Base-by-base conservation (phyloP, 2,113 vertebrate species). In the Astur gentilis region DNA sequence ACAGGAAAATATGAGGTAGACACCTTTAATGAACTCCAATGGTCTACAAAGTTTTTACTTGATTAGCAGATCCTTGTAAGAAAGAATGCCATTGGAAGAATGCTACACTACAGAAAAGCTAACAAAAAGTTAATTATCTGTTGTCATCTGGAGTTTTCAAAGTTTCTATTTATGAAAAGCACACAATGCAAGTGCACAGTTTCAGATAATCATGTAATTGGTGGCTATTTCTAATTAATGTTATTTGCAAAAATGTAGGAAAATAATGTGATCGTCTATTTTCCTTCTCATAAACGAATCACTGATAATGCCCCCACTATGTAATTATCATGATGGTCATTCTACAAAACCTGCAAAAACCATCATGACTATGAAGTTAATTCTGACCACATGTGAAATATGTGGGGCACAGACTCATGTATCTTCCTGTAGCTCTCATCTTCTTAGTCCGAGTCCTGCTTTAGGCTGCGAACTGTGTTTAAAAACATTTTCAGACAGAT, bases 381-480 rank as follows among this genome's bases (percentile, higher is more conserved):
- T 66, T 49, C 49, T 36, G 31, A 57, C 8, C 4, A n/a, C 18
- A 23, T 1, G 3, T 19, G 27, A 71, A 60, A 83, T 67, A 80
- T 0, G 1, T 6, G 44, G 31, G 57, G 34, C 32, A n/a, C 18
- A 77, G 34, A 69, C n/a, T 64, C 49, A 23, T 3, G 4, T 16
- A 13, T 27, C 49, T 55, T 42, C 34, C 29, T 57, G 20, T 11
- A 73, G 32, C 11, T 84, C 38, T 87, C n/a, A 42, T 15, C 13
- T 40, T 87, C 64, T 61, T 32, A 57, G 50, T 42, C 36, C 5
- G 21, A 79, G 27, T 19, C 21, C 57, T 76, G 44, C 52, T 86
- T 76, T 36, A 45, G 27, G 32, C 16, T 86, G 60, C 34, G 89
- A 86, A 62, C 4, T 29, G 11, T 36, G 32, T 34, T 77, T 79